These are phyloP conservation scores for Mormyrops boulengeri DNA, from an alignment of 2,797 vertebrate genomes.

Conservation along the genomic window DNA sequence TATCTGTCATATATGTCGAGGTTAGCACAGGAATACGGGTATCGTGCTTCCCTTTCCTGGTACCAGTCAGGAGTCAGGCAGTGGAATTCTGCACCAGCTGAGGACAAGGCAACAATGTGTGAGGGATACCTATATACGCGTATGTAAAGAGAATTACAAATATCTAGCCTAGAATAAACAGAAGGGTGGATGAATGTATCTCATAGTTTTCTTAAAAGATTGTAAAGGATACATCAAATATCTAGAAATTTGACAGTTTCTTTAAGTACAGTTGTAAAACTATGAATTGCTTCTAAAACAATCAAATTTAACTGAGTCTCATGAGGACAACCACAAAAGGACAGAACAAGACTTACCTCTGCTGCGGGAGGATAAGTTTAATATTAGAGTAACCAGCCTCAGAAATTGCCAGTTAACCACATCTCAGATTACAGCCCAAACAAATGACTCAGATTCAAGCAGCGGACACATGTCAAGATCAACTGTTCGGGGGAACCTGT, in stretches of 20 bases:
- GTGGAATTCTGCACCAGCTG: not conserved
- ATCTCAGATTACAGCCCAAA: not conserved
- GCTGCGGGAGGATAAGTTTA: too few species aligned
- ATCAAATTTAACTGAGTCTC: not conserved
- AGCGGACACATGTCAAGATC: not conserved
- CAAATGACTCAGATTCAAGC: not conserved
- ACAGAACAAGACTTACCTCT: not conserved
- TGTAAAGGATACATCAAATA: not conserved
- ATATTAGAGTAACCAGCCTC: too few species aligned
- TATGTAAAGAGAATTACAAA: not conserved
- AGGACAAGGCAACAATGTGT: not conserved
- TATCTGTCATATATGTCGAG: not conserved
- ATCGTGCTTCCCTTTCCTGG: not conserved
- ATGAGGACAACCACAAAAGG: not conserved
- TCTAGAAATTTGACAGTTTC: not conserved
- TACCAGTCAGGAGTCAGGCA: not conserved
- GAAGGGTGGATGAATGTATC: not conserved
- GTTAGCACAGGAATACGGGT: not conserved
- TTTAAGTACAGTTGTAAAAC: not conserved
- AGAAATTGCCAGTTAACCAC: not conserved
- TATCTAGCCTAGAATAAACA: not conserved
- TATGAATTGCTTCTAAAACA: not conserved
- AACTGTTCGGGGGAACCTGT: not conserved
- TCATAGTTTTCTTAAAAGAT: not conserved
- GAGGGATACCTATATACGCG: not conserved